Conservation (phyloP, 2,888 invertebrate genomes). For the Pimpla rufipes region DNA sequence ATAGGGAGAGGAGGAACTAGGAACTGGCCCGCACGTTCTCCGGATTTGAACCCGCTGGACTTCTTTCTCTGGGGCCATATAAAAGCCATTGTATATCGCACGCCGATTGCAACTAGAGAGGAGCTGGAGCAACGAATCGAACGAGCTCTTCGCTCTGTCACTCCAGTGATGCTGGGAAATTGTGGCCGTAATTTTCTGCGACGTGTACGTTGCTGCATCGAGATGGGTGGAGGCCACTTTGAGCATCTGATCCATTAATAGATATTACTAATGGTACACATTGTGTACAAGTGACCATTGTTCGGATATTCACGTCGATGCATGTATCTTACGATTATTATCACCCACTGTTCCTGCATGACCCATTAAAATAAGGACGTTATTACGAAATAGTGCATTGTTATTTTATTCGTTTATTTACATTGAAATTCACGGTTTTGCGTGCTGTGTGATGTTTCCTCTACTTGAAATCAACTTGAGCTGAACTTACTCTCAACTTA, state of each 20-base stretch:
- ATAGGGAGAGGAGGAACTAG: slow-evolving; percentile 25
- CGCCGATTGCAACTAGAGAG: neutral
- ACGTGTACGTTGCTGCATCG: slow-evolving; percentile 35
- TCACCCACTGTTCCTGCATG: too few relatives aligned
- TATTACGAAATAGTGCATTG: too few relatives aligned
- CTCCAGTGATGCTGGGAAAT: neutral
- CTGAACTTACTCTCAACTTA: too few relatives aligned
- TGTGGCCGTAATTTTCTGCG: neutral
- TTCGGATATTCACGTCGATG: too few relatives aligned
- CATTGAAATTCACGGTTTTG: too few relatives aligned
- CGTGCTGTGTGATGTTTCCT: too few relatives aligned
- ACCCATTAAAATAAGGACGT: too few relatives aligned
- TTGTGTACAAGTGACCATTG: too few relatives aligned
- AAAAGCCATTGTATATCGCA: slow-evolving; percentile 22
- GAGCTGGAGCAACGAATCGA: slow-evolving; percentile 20
- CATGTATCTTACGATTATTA: too few relatives aligned
- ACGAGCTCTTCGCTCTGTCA: neutral
- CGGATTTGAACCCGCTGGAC: slow-evolving; percentile 38
- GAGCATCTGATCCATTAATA: slow-evolving; percentile 20
- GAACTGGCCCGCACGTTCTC: slow-evolving; percentile 41
- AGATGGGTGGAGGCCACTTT: slow-evolving; percentile 27
- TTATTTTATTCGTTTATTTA: too few relatives aligned
- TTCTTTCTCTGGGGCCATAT: slow-evolving; percentile 42
- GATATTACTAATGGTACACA: too few relatives aligned
- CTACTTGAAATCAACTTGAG: too few relatives aligned